These are phyloP conservation scores for Diadumene lineata DNA, from an alignment of 92 coral and sea anemone species.

Conservation along the genomic window DNA sequence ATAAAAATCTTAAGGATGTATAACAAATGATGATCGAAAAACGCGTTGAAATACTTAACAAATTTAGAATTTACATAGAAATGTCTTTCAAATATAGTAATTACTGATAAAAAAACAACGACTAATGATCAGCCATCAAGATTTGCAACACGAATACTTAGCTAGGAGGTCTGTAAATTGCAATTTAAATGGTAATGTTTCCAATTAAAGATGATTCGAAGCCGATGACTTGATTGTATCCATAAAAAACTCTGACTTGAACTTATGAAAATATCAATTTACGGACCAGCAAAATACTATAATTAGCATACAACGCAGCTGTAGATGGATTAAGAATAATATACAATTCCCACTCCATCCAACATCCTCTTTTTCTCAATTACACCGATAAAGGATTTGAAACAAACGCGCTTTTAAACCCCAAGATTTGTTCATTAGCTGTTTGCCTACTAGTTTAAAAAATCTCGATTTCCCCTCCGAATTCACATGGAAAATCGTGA, in stretches of 20 bases:
- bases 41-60: neutral
- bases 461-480: neutral
- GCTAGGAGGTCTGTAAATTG: too few species aligned
- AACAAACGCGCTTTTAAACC: too few species aligned
- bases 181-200: too few species aligned
- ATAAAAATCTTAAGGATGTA: too few species aligned
- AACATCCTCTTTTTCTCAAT: neutral
- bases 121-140: too few species aligned
- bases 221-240: neutral
- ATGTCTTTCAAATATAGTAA: neutral
- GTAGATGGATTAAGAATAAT: neutral
- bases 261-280: neutral
- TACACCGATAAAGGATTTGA: too few species aligned
- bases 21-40: neutral
- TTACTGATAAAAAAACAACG: neutral
- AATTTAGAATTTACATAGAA: neutral
- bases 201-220: neutral
- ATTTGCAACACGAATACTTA: too few species aligned
- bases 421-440: neutral
- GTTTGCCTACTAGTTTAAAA: neutral
- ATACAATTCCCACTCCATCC: neutral
- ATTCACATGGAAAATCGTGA: too few species aligned
- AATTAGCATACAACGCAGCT: conserved; percentile 3
- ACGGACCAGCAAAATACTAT: neutral
- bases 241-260: neutral